Conservation (phyloP, 1,140 invertebrate genomes). For the Adelges cooleyi region DNA sequence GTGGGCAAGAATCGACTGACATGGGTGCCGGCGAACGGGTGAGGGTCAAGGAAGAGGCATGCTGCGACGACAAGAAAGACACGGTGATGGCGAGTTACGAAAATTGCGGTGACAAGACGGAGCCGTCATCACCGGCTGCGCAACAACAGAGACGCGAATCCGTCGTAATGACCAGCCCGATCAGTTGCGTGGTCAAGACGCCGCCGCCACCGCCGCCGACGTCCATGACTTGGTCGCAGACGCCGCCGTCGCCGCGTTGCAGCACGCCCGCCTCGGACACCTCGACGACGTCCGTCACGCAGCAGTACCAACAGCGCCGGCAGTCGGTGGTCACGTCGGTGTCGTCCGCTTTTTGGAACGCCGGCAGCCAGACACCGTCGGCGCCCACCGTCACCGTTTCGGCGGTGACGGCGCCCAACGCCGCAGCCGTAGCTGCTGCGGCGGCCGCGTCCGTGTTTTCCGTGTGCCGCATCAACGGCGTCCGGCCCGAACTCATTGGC, state of each 20-base stretch:
- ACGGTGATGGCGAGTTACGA: not conserved
- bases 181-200: slow-evolving; percentile 25
- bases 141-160: slow-evolving; percentile 30
- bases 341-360: slow-evolving; percentile 14
- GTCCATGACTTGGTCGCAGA: not conserved
- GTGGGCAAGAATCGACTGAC: slow-evolving; percentile 13
- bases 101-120: not conserved
- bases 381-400: slow-evolving; percentile 27
- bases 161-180: slow-evolving; percentile 28
- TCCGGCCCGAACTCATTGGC: slow-evolving; percentile 65
- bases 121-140: not conserved
- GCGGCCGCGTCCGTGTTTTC: slow-evolving; percentile 26
- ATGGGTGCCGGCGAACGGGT: slow-evolving; percentile 1
- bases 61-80: slow-evolving; percentile 2
- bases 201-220: not conserved
- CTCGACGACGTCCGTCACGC: not conserved
- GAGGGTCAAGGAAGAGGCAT: not conserved
- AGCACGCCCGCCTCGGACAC: not conserved
- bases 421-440: slow-evolving; percentile 29
- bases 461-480: slow-evolving; percentile 36
- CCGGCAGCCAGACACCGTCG: slow-evolving; percentile 23
- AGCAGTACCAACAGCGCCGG: slow-evolving; percentile 23
- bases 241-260: not conserved
- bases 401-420: slow-evolving; percentile 25
- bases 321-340: slow-evolving; percentile 22